Percentiles rank a stretch among this genome's conserved stretches.
These are phyloP conservation scores for Rhabdornis inornatus DNA, from an alignment of 2,113 vertebrate genomes.

Conservation along the genomic window DNA sequence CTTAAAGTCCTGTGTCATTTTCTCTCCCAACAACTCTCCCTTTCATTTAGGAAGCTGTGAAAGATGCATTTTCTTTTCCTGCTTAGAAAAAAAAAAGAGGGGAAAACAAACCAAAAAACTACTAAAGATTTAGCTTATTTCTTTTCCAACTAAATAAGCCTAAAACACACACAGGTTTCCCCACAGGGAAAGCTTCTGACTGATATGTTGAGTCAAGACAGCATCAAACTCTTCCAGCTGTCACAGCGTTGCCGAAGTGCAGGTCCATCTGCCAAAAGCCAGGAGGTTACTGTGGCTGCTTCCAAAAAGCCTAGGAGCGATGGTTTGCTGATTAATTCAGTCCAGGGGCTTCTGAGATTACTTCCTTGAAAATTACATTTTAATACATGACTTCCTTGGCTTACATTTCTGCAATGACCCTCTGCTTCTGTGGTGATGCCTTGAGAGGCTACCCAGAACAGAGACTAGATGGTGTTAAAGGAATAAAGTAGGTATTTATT, in stretches of 20 bases:
- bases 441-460: no score
- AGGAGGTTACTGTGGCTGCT: background rate
- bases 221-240: constrained; percentile 10
- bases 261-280: background rate
- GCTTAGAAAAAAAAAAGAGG: background rate
- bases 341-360: background rate
- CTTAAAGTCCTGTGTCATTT: background rate
- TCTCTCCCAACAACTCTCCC: background rate
- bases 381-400: background rate
- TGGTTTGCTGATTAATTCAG: background rate
- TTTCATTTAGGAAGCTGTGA: background rate
- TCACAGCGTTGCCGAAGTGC: background rate
- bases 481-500: no score
- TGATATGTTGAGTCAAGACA: constrained; percentile 39
- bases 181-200: background rate
- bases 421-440: background rate
- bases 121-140: background rate
- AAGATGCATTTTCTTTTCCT: background rate
- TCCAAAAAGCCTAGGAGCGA: accelerated
- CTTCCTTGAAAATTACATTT: background rate
- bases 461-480: no score
- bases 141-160: background rate
- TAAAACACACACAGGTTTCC: background rate
- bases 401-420: background rate
- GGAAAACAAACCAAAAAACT: background rate